Conservation (phyloP, 2,113 vertebrate species). For the Anguilla rostrata region DNA sequence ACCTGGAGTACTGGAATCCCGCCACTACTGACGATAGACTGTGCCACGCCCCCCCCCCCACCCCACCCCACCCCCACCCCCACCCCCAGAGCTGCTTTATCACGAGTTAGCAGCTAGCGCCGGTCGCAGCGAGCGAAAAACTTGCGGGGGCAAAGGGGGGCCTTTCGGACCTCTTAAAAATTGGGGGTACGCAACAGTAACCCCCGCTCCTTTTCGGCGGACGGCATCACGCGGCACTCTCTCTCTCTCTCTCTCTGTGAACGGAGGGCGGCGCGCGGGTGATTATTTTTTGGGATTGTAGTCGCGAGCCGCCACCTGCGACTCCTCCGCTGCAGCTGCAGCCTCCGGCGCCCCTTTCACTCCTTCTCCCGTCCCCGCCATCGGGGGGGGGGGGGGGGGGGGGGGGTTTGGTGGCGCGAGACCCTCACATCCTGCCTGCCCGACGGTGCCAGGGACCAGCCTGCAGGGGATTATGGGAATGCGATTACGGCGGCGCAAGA, state of each 20-base stretch:
- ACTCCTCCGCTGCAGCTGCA: constrained; percentile 37
- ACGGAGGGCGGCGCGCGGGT: constrained; percentile 49
- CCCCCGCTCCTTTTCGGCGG: too few relatives aligned
- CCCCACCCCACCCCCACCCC: too few relatives aligned
- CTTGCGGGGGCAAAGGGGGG: too few relatives aligned
- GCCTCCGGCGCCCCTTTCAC: constrained; percentile 31
- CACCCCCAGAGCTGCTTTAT: neutral
- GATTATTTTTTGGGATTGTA: constrained; percentile 59
- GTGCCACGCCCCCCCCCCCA: neutral
- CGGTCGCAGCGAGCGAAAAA: neutral
- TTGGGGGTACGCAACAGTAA: constrained; percentile 13
- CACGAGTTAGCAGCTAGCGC: neutral
- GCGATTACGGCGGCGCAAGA: too few relatives aligned
- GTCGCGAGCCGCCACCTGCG: constrained; percentile 58
- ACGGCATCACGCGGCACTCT: too few relatives aligned
- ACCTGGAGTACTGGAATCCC: neutral
- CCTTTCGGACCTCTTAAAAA: constrained; percentile 21
- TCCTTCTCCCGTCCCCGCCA: neutral
- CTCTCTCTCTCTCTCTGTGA: constrained; percentile 31
- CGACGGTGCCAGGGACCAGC: neutral
- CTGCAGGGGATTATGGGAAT: neutral
- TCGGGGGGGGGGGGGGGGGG: too few relatives aligned
- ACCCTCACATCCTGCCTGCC: neutral
- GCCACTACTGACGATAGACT: neutral
- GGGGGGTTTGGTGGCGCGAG: neutral